Evolutionary conservation across 35 echinoderm and acorn worm species (phyloP).

Genomic region (Heliocidaris erythrogramma): DNA sequence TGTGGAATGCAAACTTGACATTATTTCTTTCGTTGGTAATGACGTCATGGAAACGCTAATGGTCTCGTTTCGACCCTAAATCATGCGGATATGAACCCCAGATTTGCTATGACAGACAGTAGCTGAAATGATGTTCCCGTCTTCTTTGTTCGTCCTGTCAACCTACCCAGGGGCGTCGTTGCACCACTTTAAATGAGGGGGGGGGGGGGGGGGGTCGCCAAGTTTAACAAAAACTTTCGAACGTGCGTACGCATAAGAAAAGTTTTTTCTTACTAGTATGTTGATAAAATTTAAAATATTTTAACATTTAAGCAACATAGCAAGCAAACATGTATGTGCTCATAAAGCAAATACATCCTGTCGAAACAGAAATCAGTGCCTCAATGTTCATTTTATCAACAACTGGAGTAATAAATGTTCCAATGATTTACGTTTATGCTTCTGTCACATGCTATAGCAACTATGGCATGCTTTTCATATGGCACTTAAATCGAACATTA

Average conservation of each 20-base stretch:
- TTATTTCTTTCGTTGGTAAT: not conserved
- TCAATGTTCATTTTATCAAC: too few species aligned
- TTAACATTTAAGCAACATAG: too few species aligned
- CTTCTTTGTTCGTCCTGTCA: not conserved
- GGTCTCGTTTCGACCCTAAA: constrained; percentile 4
- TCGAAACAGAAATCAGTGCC: not conserved
- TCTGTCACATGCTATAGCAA: not conserved
- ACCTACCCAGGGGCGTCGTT: not conserved
- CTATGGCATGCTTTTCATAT: not conserved
- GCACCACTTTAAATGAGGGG: not conserved
- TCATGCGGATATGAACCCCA: not conserved
- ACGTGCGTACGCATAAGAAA: too few species aligned
- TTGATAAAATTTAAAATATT: too few species aligned
- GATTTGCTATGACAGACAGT: not conserved
- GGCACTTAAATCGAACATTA: too few species aligned
- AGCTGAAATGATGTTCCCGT: not conserved
- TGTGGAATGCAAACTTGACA: constrained; percentile 23
- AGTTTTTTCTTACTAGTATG: too few species aligned
- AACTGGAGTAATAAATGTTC: not conserved
- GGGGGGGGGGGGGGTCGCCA: not conserved
- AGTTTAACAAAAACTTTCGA: not conserved
- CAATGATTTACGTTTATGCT: not conserved
- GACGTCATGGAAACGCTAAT: not conserved
- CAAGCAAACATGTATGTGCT: too few species aligned
- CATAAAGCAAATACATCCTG: not conserved